Evolutionary conservation across 1,140 invertebrate genomes (phyloP).

Genomic region (Papilio polyxenes): DNA sequence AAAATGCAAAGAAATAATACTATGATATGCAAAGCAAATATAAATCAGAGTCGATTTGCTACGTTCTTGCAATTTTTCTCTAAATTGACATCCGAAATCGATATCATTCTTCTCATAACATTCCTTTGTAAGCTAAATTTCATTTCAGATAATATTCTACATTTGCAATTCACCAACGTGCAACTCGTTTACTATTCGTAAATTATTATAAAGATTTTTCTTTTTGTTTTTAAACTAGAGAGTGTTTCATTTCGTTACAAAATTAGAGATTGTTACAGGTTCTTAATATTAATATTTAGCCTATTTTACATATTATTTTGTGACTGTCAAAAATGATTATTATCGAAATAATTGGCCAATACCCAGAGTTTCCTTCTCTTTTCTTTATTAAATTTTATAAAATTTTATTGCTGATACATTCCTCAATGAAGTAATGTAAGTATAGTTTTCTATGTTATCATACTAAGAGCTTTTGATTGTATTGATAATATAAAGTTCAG

Average conservation of each 20-base stretch:
- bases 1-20: not conserved
- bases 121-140: slow-evolving; percentile 26
- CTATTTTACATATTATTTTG: too few species aligned
- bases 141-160: slow-evolving; percentile 17
- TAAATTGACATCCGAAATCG: slow-evolving; percentile 21
- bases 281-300: too few species aligned
- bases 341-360: too few species aligned
- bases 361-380: too few species aligned
- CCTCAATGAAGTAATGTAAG: too few species aligned
- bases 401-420: too few species aligned
- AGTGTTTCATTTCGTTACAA: not conserved
- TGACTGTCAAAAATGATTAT: too few species aligned
- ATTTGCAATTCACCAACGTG: slow-evolving; percentile 20
- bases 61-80: slow-evolving; percentile 10
- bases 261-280: not conserved
- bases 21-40: not conserved
- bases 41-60: slow-evolving; percentile 1
- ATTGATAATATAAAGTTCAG: slow-evolving; percentile 10
- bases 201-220: not conserved
- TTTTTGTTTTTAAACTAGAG: not conserved
- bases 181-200: not conserved
- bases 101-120: slow-evolving; percentile 23
- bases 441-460: not conserved
- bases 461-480: not conserved
- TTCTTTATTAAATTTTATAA: too few species aligned